A percentile compares a stretch with the other conserved stretches of the same genome.
These are phyloP conservation scores for Tribolium castaneum DNA, from an alignment of 1,140 invertebrate species.

Conservation along the genomic window DNA sequence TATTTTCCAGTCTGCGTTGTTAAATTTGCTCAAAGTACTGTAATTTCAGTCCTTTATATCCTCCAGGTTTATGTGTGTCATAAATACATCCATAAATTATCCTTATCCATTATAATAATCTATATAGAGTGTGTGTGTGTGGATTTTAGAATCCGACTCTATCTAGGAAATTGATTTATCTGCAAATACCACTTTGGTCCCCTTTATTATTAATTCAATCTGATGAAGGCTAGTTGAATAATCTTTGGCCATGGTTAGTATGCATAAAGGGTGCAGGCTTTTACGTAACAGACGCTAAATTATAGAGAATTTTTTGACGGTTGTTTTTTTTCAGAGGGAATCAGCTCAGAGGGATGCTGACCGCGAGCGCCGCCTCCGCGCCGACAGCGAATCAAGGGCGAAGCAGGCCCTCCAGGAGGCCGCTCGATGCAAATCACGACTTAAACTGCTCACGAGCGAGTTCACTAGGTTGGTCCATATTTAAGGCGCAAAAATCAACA, in stretches of 20 bases:
- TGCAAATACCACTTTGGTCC: neutral
- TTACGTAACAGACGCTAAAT: too few relatives aligned
- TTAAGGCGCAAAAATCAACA: neutral
- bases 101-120: neutral
- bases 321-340: constrained; percentile 66
- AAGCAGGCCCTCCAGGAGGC: constrained; percentile 69
- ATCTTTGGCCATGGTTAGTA: neutral
- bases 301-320: neutral
- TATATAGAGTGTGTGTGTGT: neutral
- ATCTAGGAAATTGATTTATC: neutral
- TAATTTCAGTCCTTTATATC: neutral
- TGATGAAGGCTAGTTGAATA: neutral
- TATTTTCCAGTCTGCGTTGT: too few relatives aligned
- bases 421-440: constrained; percentile 67
- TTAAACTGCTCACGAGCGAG: constrained; percentile 69
- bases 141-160: neutral
- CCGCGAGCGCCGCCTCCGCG: constrained; percentile 69
- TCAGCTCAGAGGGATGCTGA: constrained; percentile 72
- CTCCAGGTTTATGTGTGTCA: neutral
- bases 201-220: constrained; percentile 24
- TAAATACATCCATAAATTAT: neutral
- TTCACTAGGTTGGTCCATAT: constrained; percentile 66
- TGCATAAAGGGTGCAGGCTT: too few relatives aligned
- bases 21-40: too few relatives aligned
- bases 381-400: constrained; percentile 69